Conservation (phyloP, 2,113 vertebrate species). For the Tympanuchus pallidicinctus region DNA sequence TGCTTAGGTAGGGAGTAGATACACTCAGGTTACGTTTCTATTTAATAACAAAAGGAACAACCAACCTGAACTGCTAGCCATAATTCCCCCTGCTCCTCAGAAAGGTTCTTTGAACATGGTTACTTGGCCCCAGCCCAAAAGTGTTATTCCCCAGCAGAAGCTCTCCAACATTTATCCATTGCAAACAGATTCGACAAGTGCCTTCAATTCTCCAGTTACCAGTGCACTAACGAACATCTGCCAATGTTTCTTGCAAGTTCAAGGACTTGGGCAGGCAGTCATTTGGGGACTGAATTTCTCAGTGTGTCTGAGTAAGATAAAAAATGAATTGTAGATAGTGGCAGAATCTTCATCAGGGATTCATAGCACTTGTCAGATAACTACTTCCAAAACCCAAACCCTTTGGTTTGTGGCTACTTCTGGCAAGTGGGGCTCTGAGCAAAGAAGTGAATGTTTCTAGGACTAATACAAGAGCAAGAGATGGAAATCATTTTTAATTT, state of each 20-base stretch:
- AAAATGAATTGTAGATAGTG: background rate
- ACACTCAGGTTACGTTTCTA: constrained; percentile 36
- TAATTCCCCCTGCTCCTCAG: background rate
- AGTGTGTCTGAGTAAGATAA: constrained; percentile 13
- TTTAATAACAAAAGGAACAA: constrained; percentile 63
- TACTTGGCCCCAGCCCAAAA: constrained; percentile 73
- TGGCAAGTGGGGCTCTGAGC: background rate
- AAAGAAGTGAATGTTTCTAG: background rate
- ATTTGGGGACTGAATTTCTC: constrained; percentile 8
- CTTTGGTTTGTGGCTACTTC: background rate
- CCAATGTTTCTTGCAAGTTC: constrained; percentile 67
- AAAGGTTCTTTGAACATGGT: background rate
- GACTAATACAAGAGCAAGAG: background rate
- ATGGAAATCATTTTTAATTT: background rate
- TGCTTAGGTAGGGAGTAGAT: background rate
- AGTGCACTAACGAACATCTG: constrained; percentile 78
- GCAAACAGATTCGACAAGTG: constrained; percentile 55
- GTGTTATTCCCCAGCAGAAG: constrained; percentile 22
- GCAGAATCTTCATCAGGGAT: background rate
- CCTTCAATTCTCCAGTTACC: constrained; percentile 58
- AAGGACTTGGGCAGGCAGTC: constrained; percentile 66
- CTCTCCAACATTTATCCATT: constrained; percentile 63
- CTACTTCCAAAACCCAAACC: background rate
- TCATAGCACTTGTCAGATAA: background rate
- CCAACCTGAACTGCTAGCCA: constrained; percentile 22